These are phyloP conservation scores for Grantiella picta DNA, from an alignment of 2,113 vertebrate species.

Conservation along the genomic window DNA sequence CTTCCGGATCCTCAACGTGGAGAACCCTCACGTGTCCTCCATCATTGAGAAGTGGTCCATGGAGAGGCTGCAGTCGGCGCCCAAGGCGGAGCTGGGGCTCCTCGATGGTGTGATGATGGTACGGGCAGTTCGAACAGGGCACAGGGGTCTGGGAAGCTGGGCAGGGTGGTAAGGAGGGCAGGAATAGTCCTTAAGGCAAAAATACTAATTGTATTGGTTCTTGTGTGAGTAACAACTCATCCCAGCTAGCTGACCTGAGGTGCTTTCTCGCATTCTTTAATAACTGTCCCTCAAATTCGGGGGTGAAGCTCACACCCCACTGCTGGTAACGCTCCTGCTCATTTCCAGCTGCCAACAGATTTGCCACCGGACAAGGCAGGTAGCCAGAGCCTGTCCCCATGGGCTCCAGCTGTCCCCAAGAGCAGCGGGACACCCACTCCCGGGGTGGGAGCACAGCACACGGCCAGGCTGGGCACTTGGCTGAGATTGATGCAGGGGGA, in stretches of 20 bases:
- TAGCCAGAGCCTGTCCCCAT: neutral
- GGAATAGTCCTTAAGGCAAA: accelerated
- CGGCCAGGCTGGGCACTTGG: accelerated
- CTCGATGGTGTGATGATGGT: conserved; percentile 97
- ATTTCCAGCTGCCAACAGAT: neutral
- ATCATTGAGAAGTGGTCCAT: conserved; percentile 97
- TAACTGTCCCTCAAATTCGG: neutral
- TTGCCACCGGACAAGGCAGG: neutral
- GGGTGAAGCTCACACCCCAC: neutral
- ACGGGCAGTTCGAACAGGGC: conserved; percentile 8
- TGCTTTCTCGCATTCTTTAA: neutral
- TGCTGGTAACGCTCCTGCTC: neutral
- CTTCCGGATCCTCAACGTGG: conserved; percentile 96
- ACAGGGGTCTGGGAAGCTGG: neutral
- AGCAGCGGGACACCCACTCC: accelerated
- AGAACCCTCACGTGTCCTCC: conserved; percentile 91
- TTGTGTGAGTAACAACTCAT: accelerated
- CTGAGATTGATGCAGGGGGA: neutral
- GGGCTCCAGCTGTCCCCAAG: neutral
- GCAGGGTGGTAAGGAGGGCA: neutral
- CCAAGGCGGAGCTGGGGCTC: conserved; percentile 88
- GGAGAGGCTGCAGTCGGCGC: conserved; percentile 86
- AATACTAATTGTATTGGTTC: too few species aligned
- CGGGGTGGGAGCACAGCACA: neutral
- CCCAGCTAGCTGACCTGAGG: neutral